Evolutionary conservation across 2,888 invertebrate genomes (phyloP).

Genomic region (Tricholauxania praeusta): DNA sequence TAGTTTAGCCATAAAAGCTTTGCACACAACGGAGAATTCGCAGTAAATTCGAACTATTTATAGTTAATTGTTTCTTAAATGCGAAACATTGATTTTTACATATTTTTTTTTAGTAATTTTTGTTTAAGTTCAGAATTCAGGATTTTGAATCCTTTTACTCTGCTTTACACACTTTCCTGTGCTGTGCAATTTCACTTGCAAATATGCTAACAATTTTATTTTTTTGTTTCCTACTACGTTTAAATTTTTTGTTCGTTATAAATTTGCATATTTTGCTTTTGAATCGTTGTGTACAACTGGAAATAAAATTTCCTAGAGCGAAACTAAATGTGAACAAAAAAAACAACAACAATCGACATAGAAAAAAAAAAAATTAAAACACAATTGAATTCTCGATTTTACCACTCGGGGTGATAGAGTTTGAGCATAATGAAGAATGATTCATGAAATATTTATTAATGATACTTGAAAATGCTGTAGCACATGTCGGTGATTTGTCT

Average conservation of each 20-base stretch:
- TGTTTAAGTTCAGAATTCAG: too few relatives aligned
- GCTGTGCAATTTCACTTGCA: too few relatives aligned
- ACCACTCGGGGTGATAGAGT: background rate
- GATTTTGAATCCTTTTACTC: too few relatives aligned
- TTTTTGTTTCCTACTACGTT: background rate
- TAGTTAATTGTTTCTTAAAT: too few relatives aligned
- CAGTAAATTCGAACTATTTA: too few relatives aligned
- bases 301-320: background rate
- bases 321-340: background rate
- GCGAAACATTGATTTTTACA: too few relatives aligned
- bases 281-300: background rate
- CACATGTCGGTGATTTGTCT: background rate
- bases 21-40: too few relatives aligned
- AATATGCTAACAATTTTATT: too few relatives aligned
- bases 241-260: background rate
- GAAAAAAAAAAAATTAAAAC: background rate
- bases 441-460: conserved; percentile 17
- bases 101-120: too few relatives aligned
- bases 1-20: too few relatives aligned
- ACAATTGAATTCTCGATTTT: background rate
- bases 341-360: background rate
- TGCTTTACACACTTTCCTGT: too few relatives aligned
- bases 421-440: background rate
- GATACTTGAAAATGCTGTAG: conserved; percentile 13
- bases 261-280: conserved; percentile 11